Evolutionary conservation across 92 coral and sea anemone genomes (phyloP), one percentile per base, ranked within the genome.

Genomic region (Zoanthus solanderi): DNA sequence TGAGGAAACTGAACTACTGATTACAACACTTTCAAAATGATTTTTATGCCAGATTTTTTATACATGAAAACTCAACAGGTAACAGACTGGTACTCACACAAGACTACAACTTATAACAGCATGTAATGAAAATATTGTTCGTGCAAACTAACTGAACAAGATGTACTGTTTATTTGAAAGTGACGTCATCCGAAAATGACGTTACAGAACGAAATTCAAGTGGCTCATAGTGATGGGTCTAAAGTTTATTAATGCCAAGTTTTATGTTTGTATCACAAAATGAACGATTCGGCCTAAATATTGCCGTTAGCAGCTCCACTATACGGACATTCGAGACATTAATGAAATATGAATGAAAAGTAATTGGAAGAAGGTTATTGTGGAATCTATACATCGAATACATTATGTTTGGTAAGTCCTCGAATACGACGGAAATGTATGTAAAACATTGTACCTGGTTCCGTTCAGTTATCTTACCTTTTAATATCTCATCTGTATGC

Each of bases 71-170:
- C 37, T 44, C 67, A 78, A 44, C 81, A 78, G 83, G 37, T 78
- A 12, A 66, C 83, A 13, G 31, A 78, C 83, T 16, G 83, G 83
- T 78, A 78, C 63, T 47, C 15, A 48, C 11, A 78, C 83, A 48
- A 78, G 66, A 7, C 83, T 78, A 32, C 67, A 78, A 78, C 83
- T 63, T 48, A 78, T 3, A 78, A 78, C 42, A n/a, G 83, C 44
- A 47, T 78, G 83, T 78, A 52, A 44, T 48, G 83, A 78, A 78
- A 78, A 78, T 11, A 78, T 78, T 37, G 13, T 78, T 78, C 31
- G 14, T 53, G 11, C 60, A 53, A 53, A 14, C 60, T 53, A 53
- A 52, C 9, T 52, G 56, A 52, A 52, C 56, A 52, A 12, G 56
- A 12, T 52, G 56, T 52, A 52, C 56, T 0, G 56, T 52, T 52